Evolutionary conservation across 2,888 invertebrate species (phyloP).

Genomic region (Agrilus biguttatus): DNA sequence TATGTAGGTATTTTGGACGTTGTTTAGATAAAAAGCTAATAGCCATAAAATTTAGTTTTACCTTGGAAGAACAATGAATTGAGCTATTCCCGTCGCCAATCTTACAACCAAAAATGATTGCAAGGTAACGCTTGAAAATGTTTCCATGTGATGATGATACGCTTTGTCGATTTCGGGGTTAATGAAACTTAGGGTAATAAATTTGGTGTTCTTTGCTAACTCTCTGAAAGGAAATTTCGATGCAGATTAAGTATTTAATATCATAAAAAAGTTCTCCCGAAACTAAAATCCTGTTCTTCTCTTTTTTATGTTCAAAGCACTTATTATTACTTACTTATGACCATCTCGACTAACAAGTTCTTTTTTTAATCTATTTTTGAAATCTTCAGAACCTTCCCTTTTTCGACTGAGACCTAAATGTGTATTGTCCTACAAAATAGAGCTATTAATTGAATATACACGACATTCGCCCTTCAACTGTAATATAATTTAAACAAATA

Average conservation of each 20-base stretch:
- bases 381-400: conserved; percentile 62
- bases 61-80: conserved; percentile 41
- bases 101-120: conserved; percentile 50
- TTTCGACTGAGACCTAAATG: conserved; percentile 30
- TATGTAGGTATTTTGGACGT: no score
- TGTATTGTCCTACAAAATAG: conserved; percentile 10
- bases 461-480: not conserved
- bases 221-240: conserved; percentile 32
- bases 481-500: conserved; percentile 4
- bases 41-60: conserved; percentile 13
- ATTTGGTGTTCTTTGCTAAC: conserved; percentile 50
- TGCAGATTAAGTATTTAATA: no score
- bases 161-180: conserved; percentile 50
- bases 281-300: no score
- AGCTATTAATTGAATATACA: not conserved
- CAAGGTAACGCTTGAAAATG: conserved; percentile 48
- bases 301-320: no score
- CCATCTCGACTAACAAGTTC: conserved; percentile 77
- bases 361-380: conserved; percentile 64
- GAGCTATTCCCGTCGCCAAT: conserved; percentile 37
- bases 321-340: conserved; percentile 46
- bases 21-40: no score
- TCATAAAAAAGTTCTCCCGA: no score
- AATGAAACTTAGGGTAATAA: conserved; percentile 49
- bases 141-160: conserved; percentile 50